Conservation (phyloP, 2,113 vertebrate genomes). For the Anseranas semipalmata region DNA sequence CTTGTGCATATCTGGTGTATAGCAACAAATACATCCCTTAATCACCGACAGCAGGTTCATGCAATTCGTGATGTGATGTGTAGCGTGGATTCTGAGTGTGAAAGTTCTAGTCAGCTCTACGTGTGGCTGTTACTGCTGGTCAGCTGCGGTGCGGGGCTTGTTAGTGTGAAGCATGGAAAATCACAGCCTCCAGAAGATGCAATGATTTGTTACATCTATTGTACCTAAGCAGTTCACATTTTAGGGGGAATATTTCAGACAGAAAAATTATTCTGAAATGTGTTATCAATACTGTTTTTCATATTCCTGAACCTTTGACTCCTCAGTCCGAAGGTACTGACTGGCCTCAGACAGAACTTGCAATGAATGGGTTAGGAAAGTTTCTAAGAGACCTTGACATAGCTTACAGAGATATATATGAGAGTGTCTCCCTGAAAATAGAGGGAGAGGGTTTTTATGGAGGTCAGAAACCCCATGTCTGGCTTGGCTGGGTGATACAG, state of each 20-base stretch:
- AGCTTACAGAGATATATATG: slow-evolving; percentile 30
- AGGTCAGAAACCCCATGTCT: slow-evolving; percentile 47
- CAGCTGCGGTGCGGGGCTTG: not conserved
- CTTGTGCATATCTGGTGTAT: not conserved
- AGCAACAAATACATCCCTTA: not conserved
- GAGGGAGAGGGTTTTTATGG: slow-evolving; percentile 26
- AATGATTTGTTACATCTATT: not conserved
- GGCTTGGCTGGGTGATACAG: slow-evolving; percentile 3
- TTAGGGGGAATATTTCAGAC: not conserved
- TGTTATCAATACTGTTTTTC: not conserved
- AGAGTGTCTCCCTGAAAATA: slow-evolving; percentile 20
- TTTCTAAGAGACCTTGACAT: slow-evolving; percentile 41
- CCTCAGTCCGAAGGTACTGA: not conserved
- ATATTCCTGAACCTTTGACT: not conserved
- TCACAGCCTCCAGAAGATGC: not conserved
- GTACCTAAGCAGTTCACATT: not conserved
- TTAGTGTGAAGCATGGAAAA: not conserved
- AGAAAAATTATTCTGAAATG: not conserved
- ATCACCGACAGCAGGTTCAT: not conserved
- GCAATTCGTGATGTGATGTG: not conserved
- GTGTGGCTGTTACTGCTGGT: not conserved
- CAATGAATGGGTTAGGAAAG: slow-evolving; percentile 25
- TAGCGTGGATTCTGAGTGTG: not conserved
- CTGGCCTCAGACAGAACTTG: not conserved
- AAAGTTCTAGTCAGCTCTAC: not conserved